Evolutionary conservation across 2,888 invertebrate genomes (phyloP), one percentile per base, ranked within the genome.

Genomic region (Leistus spinibarbis): DNA sequence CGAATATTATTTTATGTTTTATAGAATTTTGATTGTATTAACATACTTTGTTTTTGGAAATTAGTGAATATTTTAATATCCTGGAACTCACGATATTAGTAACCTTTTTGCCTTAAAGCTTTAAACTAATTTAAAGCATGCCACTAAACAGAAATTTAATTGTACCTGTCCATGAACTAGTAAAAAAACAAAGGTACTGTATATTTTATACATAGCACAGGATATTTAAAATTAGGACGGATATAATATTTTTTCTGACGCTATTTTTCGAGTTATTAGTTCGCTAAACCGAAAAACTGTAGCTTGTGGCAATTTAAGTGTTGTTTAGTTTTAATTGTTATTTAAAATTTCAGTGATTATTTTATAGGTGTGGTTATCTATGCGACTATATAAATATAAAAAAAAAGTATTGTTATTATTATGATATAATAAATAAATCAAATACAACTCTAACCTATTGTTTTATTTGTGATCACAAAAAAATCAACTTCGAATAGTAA

Each of bases 71-170:
- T 10, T 10, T 40, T 40, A 40, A 4, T 40, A 13, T 3, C 2
- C 3, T n/a, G 13, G 1, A 40, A 40, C 40, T 40, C 40, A 40
- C 40, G 53, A 66, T 71, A 24, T 65, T 72, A 72, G 72, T 71
- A 20, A 63, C 27, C 64, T 72, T 72, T n/a, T 72, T 72, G 72
- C 72, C 72, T 72, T 72, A 66, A 53, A 72, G 72, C 72, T 72
- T 72, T 72, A 72, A 71, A 72, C 65, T 65, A 54, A 57, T 64
- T 72, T 72, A 72, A 72, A 72, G 72, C 72, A 66, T 72, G 72
- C 72, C 72, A 72, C 57, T 27, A 72, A 40, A 63, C 54, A 2
- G 40, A 66, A 27, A 65, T 64, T 57, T 66, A 62, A 66, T 66
- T 65, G 72, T 72, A 72, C 60, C 72, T 65, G 72, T 72, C 72